A percentile compares a stretch with the other conserved stretches of the same genome.
These are phyloP conservation scores for Ichneumoninae sp. DNA, from an alignment of 2,888 invertebrate genomes.

Conservation along the genomic window DNA sequence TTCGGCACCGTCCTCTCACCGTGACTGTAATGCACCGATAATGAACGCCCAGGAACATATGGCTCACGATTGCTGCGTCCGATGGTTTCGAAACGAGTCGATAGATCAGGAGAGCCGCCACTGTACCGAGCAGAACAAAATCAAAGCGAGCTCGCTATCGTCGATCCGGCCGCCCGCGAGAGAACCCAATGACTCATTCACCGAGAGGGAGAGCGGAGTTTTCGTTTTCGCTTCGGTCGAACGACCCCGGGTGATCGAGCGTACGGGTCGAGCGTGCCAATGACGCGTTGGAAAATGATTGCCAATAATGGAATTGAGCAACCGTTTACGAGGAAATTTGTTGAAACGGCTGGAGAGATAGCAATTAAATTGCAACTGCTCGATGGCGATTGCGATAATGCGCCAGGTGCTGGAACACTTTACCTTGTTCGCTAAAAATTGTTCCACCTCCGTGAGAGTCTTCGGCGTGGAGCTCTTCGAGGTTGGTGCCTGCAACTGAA, in stretches of 20 bases:
- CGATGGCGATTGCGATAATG: slow-evolving; percentile 43
- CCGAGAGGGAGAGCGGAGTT: slow-evolving; percentile 29
- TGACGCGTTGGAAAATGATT: slow-evolving; percentile 60
- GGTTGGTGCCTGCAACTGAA: slow-evolving; percentile 75
- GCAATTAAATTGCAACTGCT: slow-evolving; percentile 37
- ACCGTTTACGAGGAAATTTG: slow-evolving; percentile 40
- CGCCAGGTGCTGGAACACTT: slow-evolving; percentile 42
- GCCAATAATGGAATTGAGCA: slow-evolving; percentile 57
- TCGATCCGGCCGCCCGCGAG: slow-evolving; percentile 45
- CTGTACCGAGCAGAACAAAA: slow-evolving; percentile 42
- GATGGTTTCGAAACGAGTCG: slow-evolving; percentile 62
- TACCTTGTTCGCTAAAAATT: slow-evolving; percentile 81
- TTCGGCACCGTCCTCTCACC: slow-evolving; percentile 70
- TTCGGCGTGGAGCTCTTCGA: slow-evolving; percentile 73
- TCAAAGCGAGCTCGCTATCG: slow-evolving; percentile 37
- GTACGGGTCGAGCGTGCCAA: slow-evolving; percentile 21
- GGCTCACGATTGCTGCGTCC: slow-evolving; percentile 46
- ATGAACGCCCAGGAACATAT: slow-evolving; percentile 56
- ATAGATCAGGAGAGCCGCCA: slow-evolving; percentile 11
- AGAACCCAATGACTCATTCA: slow-evolving; percentile 60
- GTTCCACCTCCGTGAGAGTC: slow-evolving; percentile 81
- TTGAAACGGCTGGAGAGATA: slow-evolving; percentile 41
- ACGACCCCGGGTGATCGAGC: slow-evolving; percentile 16
- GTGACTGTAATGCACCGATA: slow-evolving; percentile 62
- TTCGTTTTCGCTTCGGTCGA: slow-evolving; percentile 50